A percentile compares a stretch with the other conserved stretches of the same genome.
Conservation (phyloP, 2,888 invertebrate species). For the Rotaria magnacalcarata region DNA sequence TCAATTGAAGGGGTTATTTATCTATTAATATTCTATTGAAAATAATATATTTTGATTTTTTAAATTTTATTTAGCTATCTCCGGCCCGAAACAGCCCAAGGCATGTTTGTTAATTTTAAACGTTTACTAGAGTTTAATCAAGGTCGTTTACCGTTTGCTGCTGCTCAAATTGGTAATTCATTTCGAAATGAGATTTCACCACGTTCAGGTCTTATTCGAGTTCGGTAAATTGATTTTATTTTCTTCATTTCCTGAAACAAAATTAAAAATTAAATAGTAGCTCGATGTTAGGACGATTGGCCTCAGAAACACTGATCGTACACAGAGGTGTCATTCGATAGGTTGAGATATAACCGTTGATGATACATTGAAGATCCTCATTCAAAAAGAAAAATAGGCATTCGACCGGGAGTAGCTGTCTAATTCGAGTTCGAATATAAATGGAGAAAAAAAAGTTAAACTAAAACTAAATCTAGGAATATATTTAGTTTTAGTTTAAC, state of each 20-base stretch:
- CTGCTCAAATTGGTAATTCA: conserved; percentile 95
- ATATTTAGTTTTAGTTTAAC: too few relatives aligned
- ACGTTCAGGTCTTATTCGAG: conserved; percentile 84
- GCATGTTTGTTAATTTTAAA: conserved; percentile 99
- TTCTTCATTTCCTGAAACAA: not conserved
- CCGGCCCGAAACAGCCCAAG: conserved; percentile 97
- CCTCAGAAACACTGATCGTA: too few relatives aligned
- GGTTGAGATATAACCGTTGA: too few relatives aligned
- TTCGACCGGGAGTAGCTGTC: too few relatives aligned
- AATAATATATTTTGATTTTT: not conserved
- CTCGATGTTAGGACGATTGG: too few relatives aligned
- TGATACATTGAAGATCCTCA: too few relatives aligned
- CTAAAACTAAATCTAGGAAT: too few relatives aligned
- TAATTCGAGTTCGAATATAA: too few relatives aligned
- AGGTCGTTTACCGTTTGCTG: conserved; percentile 89
- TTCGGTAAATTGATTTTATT: conserved; percentile 62
- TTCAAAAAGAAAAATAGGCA: too few relatives aligned
- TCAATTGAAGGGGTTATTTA: conserved; percentile 72
- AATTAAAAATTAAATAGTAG: too few relatives aligned
- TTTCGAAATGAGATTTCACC: conserved; percentile 99
- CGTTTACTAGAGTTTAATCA: conserved; percentile 92
- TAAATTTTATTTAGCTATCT: conserved; percentile 67
- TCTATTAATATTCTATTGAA: not conserved
- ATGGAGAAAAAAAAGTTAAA: too few relatives aligned
- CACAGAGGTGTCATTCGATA: too few relatives aligned